Conservation (phyloP, 2,113 vertebrate species). For the Hymenochirus boettgeri region DNA sequence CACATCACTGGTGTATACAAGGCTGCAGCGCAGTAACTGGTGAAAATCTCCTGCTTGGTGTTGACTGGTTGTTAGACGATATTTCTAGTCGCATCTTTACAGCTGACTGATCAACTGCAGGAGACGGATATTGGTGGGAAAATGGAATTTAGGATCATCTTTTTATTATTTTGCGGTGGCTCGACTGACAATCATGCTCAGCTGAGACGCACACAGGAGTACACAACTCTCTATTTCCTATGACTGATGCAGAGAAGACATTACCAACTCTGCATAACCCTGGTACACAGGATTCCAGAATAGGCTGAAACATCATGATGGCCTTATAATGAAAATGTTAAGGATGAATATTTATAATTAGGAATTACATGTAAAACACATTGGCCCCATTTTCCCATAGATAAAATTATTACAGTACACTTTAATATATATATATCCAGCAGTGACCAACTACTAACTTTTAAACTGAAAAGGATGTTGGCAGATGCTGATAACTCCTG, state of each 20-base stretch:
- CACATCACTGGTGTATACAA: constrained; percentile 85
- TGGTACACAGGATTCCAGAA: too few species aligned
- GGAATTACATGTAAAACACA: too few species aligned
- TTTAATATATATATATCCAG: too few species aligned
- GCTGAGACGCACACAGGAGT: not conserved
- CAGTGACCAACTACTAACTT: too few species aligned
- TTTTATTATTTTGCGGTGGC: constrained; percentile 24
- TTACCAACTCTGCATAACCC: too few species aligned
- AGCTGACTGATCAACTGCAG: constrained; percentile 45
- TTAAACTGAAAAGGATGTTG: too few species aligned
- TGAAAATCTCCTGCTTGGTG: constrained; percentile 74
- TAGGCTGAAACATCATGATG: too few species aligned
- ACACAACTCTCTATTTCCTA: constrained; percentile 4
- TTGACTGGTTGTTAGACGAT: constrained; percentile 76
- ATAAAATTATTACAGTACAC: too few species aligned
- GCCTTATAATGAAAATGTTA: too few species aligned
- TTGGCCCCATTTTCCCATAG: too few species aligned
- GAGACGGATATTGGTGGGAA: not conserved
- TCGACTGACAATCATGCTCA: constrained; percentile 26
- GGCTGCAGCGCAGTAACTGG: constrained; percentile 84
- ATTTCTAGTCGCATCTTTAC: constrained; percentile 63
- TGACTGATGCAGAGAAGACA: not conserved
- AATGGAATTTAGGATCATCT: not conserved
- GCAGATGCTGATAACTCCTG: too few species aligned
- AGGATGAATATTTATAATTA: too few species aligned